Evolutionary conservation across 2,797 vertebrate genomes (phyloP), one percentile per base, ranked within the genome.

Genomic region (Rhodeus uyekii): DNA sequence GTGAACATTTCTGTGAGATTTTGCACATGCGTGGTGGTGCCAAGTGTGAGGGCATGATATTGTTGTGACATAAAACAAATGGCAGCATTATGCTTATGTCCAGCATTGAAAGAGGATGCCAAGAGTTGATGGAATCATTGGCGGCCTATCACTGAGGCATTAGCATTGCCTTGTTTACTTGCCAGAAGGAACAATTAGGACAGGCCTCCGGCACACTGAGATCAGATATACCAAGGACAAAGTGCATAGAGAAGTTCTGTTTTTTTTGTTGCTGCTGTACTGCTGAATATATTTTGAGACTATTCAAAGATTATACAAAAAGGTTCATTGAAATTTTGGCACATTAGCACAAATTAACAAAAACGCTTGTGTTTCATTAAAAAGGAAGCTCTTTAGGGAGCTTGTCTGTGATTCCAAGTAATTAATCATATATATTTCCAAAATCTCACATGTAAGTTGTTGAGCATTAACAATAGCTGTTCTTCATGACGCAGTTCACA

Each of bases 81-180:
- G 85, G 75, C 38, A 1, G 87, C 92, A 87, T 93, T 92, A 91
- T 93, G 68, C 87, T 68, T 80, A 84, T 81, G 88, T 85, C 46
- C 80, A 63, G 81, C 3, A 81, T 75, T 13, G 76, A 36, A 67
- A 9, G 76, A 80, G 75, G 14, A 81, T 90, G 92, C 92, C 92
- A 93, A 93, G 90, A 74, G 91, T 88, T 92, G 91, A 93, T 92
- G 89, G 90, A 93, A 93, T 92, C 89, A 78, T 76, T 92, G 92
- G 89, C 90, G 85, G 86, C 78, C 44, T 27, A 88, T 87, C 89
- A 91, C 67, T 53, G 14, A 81, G 86, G 84, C 86, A 90, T 92
- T 94, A 90, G 88, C 90, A 91, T 89, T 13, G 87, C 86, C 83
- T 90, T 93, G 93, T 94, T 93, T 90, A 92, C 89, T 81, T 63